Base-by-base conservation (phyloP, 1,140 invertebrate species). In the Ceratina australensis region DNA sequence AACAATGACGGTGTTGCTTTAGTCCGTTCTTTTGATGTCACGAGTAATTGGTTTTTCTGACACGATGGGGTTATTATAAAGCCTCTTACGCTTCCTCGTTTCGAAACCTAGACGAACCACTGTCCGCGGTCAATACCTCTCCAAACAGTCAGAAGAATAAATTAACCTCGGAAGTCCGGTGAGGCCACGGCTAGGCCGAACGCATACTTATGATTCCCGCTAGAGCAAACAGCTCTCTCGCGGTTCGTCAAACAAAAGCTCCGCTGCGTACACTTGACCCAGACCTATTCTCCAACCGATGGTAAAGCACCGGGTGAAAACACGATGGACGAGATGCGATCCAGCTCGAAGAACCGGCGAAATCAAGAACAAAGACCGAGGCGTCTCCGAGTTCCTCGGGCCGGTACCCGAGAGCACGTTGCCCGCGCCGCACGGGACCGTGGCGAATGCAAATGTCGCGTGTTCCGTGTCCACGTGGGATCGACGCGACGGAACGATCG, bases 401-500 rank as follows among this genome's bases (percentile, higher is more conserved):
- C 24, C 49, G 60, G 24, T 52, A 33, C n/a, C 56, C 5, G 63
- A n/a, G n/a, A 15, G 2, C 22, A 24, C 16, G 13, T 42, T 15
- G 64, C 64, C 52, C 47, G 54, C 28, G 68, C 59, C 16, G 74
- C 15, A 71, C 71, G 22, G 49, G 18, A 74, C 75, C 81, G 80
- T 83, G 81, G 81, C 81, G 15, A 83, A 83, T 83, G 81, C 81
- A 79, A 83, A 83, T 83, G 82, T 83, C 81, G 82, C 82, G 77
- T 59, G 69, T 57, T 50, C 52, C 49, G 20, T 2, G 33, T 8
- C 47, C 64, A 13, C 42, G 68, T 24, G 71, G 68, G 80, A 82
- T 73, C 77, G 33, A 42, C 33, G 33, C 33, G 33, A 42, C 33
- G 33, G 33, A 78, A 77, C 78, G 73, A 82, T 84, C 77, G 85